A percentile compares a stretch with the other conserved stretches of the same genome.
Conservation (phyloP, 2,888 invertebrate genomes). For the Acrobasis consociella region DNA sequence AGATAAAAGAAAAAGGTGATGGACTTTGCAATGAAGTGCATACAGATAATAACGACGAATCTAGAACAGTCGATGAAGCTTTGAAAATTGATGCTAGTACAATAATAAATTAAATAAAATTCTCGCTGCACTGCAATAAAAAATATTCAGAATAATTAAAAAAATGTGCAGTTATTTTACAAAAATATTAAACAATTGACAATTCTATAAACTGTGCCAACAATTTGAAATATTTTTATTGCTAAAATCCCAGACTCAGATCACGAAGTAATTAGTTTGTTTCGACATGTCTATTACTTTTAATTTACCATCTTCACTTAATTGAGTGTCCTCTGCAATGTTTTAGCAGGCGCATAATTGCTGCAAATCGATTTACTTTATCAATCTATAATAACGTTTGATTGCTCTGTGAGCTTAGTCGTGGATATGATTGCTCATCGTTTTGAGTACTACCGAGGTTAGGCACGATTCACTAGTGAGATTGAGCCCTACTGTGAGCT, state of each 20-base stretch:
- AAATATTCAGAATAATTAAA: no score
- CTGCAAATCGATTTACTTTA: constrained; percentile 33
- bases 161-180: no score
- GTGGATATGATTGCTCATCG: constrained; percentile 47
- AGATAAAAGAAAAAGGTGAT: no score
- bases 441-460: constrained; percentile 48
- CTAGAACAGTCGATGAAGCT: no score
- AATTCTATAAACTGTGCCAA: not conserved
- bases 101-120: no score
- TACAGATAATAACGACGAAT: no score
- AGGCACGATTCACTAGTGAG: constrained; percentile 43
- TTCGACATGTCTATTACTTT: constrained; percentile 17
- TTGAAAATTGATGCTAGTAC: no score
- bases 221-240: not conserved
- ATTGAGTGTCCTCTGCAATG: constrained; percentile 41
- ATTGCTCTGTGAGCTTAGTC: constrained; percentile 37
- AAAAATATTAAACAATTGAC: no score
- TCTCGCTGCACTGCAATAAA: no score
- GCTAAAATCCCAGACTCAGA: constrained; percentile 26
- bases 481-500: constrained; percentile 38
- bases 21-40: no score
- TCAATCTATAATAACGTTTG: constrained; percentile 36
- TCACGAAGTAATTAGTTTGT: constrained; percentile 10
- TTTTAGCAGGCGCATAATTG: constrained; percentile 43
- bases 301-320: constrained; percentile 23